Evolutionary conservation across 1,140 invertebrate genomes (phyloP), one percentile per base, ranked within the genome.

Genomic region (Drosophila rhopaloa): DNA sequence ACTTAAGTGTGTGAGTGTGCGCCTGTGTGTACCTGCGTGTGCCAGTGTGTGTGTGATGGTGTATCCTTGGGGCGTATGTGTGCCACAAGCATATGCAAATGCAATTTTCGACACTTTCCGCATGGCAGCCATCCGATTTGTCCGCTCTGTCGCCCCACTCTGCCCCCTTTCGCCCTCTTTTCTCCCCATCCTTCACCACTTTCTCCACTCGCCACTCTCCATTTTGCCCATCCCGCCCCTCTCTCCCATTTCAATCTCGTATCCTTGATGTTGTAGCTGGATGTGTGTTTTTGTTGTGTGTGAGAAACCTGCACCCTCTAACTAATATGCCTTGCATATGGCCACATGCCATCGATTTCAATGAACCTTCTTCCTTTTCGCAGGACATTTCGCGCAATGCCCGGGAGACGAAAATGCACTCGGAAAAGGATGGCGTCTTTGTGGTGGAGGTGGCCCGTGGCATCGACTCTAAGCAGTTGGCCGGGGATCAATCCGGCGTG

Each of bases 381-480:
- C 86, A 95, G 95, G 95, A 95, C 77, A 94, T 95, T 37, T 94
- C 94, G 29, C 94, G 94, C 57, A 94, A 95, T 48, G 94, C 95
- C 27, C 93, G 95, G 5, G 95, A 95, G 80, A 95, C 95, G 0
- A 95, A 95, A 74, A 95, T 95, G 94, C 95, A 95, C 74, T 92
- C 93, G 41, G 95, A 96, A 74, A 95, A 95, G 91, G 95, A 95
- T 62, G 95, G 95, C n/a, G 96, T 96, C 27, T 96, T 96, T 67
- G 95, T 96, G 2, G 95, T 96, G 4, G 96, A 96, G 79, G 95
- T 96, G 54, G 81, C 92, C 46, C 86, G 92, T 5, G 92, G 92
- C 68, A 83, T 91, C 9, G 92, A 92, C 55, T 81, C 89, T 8
- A 83, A 81, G 40, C 80, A 71, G 48, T 62, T 48, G 24, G 41